phyloP scores from a whole-genome alignment of 2,113 vertebrate species.

The Todiramphus saurophagus region DNA sequence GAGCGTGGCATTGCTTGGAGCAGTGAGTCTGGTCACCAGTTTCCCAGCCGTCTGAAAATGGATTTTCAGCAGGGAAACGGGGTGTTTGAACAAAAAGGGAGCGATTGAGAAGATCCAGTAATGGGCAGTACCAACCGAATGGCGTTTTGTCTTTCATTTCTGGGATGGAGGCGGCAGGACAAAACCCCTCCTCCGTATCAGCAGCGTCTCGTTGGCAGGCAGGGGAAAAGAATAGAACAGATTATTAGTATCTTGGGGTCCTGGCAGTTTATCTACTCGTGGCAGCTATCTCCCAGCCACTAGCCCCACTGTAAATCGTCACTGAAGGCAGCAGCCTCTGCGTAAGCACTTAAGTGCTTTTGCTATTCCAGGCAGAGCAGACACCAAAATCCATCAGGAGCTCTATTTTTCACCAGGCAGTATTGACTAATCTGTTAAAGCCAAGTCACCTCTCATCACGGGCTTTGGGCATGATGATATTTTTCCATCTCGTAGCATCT shows the following conservation, averaged over 20 bases:
- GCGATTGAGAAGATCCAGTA: neutral
- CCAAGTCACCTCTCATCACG: neutral
- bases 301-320: neutral
- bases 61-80: neutral
- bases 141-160: neutral
- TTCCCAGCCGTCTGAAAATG: neutral
- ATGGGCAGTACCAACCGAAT: neutral
- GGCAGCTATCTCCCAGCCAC: neutral
- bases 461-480: neutral
- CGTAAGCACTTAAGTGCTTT: neutral
- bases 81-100: neutral
- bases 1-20: fast-evolving
- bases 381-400: neutral
- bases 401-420: neutral
- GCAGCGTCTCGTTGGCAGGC: neutral
- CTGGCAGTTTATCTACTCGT: neutral
- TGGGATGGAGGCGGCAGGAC: neutral
- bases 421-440: slow-evolving; percentile 18
- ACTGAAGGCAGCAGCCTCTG: neutral
- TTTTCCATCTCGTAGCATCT: neutral
- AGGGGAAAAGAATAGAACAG: neutral
- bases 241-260: neutral
- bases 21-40: neutral
- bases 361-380: slow-evolving; percentile 11
- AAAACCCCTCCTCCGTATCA: neutral